Evolutionary conservation across 2,113 vertebrate species (phyloP), one percentile per base, ranked within the genome.

Genomic region (Sander vitreus): DNA sequence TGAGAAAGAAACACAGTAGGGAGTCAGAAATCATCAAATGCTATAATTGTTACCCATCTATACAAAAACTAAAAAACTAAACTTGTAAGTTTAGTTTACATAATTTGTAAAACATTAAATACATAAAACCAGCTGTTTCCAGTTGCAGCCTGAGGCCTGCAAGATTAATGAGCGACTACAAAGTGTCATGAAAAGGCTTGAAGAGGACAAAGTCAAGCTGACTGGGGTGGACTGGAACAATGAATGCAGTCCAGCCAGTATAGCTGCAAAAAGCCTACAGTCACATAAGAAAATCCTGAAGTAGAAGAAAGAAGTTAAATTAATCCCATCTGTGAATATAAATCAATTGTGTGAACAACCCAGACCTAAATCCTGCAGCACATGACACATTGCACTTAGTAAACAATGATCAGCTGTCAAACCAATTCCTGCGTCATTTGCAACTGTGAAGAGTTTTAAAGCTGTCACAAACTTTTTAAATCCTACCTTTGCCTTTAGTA

Each of bases 401-500:
- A 85, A 88, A 88, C 83, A 88, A 71, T 58, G 50, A 43, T 30
- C 18, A 76, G 13, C 13, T 88, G 82, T 51, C 67, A 79, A 78
- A 67, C 10, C 21, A 3, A 27, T 43, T 4, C 18, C 36, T 30
- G 43, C 59, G 1, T 18, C 59, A 70, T 47, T 23, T 73, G 9
- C 36, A 65, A 2, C 15, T 25, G 3, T 50, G 2, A 9, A 25
- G 19, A 21, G 6, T 36, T 27, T 60, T 10, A 15, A 39, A 14
- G 5, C 7, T 67, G 16, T 5, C 30, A 43, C 9, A 21, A 19
- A 19, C 14, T 2, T 36, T 3, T 43, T 8, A 21, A 23, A 25
- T 57, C 92, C 92, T 91, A 95, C 95, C 94, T 93, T 93, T 48
- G 85, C 88, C 78, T 93, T 95, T 30, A 93, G 62, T 33, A 88